Base-by-base conservation (phyloP, 2,113 vertebrate genomes). In the Rhadina sibilatrix region DNA sequence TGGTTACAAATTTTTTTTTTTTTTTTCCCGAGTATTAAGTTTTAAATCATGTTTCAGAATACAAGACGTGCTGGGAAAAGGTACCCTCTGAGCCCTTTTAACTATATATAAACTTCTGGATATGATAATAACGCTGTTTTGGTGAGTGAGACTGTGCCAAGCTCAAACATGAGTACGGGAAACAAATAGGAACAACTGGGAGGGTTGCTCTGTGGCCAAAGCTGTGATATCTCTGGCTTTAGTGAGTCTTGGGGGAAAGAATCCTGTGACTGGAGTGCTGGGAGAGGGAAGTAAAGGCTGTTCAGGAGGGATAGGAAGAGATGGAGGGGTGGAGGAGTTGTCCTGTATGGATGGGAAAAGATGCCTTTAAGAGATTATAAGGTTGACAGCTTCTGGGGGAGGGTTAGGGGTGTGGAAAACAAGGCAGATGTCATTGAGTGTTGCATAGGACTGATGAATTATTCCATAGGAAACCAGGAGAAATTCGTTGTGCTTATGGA, bases 81-180 rank as follows among this genome's bases (percentile, higher is more conserved):
- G 16, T 85, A 52, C 53, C 14, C 30, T 81, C 21, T 69, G 44
- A 77, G n/a, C 7, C 16, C 37, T 78, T 87, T 82, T 31, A 44
- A 24, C 27, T 38, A 12, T 27, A 27, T 23, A 14, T 35, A 13
- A 69, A 52, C 3, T 60, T 72, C 30, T 83, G 77, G 8, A n/a
- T 77, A 30, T 27, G 37, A 49, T 37, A 69, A 84, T 42, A 44
- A 68, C 87, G 74, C 88, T 97, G 54, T 83, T 97, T 94, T 85
- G 56, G 74, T 82, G 61, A 89, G 23, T 77, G 50, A 90, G 15
- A 69, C 22, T 23, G 13, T 50, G 40, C 72, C 54, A 23, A 49
- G n/a, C 59, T 86, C 24, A 59, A 52, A 71, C 15, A 42, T 28
- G 22, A 71, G 12, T n/a, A 31, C 0, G 0, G 53, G 37, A 42